phyloP scores from a whole-genome alignment of 1,140 invertebrate genomes.

The Eciton burchellii region DNA sequence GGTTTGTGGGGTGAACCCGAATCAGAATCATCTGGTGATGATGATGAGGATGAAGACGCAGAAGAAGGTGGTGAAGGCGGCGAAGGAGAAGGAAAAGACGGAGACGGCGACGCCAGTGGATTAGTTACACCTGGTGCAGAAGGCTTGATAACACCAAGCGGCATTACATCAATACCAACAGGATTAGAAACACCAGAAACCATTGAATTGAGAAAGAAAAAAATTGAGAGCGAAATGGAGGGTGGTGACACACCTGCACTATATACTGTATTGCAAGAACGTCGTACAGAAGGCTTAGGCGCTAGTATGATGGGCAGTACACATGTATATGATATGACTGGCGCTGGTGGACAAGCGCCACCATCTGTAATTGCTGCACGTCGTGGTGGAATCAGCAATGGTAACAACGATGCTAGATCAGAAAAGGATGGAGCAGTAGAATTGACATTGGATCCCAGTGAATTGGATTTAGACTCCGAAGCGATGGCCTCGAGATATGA shows the following conservation, averaged over 20 bases:
- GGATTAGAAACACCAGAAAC: slow-evolving; percentile 99
- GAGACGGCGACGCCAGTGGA: slow-evolving; percentile 90
- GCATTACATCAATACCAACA: slow-evolving; percentile 96
- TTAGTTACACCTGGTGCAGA: slow-evolving; percentile 93
- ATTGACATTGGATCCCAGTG: slow-evolving; percentile 98
- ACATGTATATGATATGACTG: slow-evolving; percentile 97
- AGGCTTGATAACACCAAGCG: slow-evolving; percentile 97
- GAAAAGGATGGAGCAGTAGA: slow-evolving; percentile 93
- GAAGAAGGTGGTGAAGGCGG: slow-evolving; percentile 90
- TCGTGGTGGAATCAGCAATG: slow-evolving; percentile 78
- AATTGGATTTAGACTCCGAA: slow-evolving; percentile 97
- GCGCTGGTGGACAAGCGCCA: slow-evolving; percentile 87
- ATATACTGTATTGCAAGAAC: slow-evolving; percentile 98
- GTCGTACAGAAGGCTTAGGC: slow-evolving; percentile 95
- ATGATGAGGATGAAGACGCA: slow-evolving; percentile 93
- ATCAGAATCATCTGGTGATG: slow-evolving; percentile 96
- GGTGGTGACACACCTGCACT: slow-evolving; percentile 96
- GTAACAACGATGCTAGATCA: slow-evolving; percentile 77
- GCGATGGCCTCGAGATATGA: slow-evolving; percentile 99
- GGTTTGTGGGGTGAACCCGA: slow-evolving; percentile 99
- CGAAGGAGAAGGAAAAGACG: slow-evolving; percentile 89
- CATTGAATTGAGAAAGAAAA: slow-evolving; percentile 98
- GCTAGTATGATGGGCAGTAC: slow-evolving; percentile 99
- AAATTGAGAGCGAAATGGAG: slow-evolving; percentile 98
- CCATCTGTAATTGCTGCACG: slow-evolving; percentile 85